Evolutionary conservation across 64 coral and sea anemone species (phyloP), one percentile per base, ranked within the genome.

Genomic region (Cladopsammia gracilis): DNA sequence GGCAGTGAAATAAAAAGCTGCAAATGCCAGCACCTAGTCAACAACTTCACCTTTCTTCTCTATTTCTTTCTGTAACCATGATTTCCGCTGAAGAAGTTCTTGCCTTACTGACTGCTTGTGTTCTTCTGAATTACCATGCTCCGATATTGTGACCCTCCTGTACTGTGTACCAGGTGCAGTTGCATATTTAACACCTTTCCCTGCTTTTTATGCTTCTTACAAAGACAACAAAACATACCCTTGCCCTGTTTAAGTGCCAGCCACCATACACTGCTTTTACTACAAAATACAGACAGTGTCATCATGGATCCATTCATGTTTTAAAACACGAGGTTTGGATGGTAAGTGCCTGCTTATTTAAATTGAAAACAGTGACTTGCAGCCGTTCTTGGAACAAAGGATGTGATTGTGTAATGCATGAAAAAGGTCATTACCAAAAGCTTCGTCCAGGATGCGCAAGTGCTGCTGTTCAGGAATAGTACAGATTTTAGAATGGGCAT

Each of bases 231-330:
- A 18, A 82, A 61, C 78, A 62, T 82, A 26, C 34, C 78, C 56
- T 82, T 9, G 34, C 58, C 78, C 25, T 82, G 58, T 64, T 82
- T 16, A 7, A 82, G 18, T 34, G 78, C 34, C 76, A 58, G 23
- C 52, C 78, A 82, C 78, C 78, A 82, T 82, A 64, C 78, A 82
- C 78, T 3, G 62, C 58, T 82, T 59, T 82, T 62, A 82, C 25
- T 0, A 5, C 57, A 82, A 11, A 82, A 82, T 82, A 19, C 78
- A 82, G 12, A 19, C 78, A 82, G 12, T 44, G 14, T 62, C 25
- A 18, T 82, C 78, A 82, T 82, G 34, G 13, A 82, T 18, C 25
- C 78, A 82, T 6, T 82, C 78, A 44, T 82, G 78, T 11, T 82
- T 82, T 13, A 82, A 82, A 44, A 82, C 78, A 82, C 46, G 57